These are phyloP conservation scores for Brachypalpus laphriformis DNA, from an alignment of 2,888 invertebrate genomes.

Conservation along the genomic window DNA sequence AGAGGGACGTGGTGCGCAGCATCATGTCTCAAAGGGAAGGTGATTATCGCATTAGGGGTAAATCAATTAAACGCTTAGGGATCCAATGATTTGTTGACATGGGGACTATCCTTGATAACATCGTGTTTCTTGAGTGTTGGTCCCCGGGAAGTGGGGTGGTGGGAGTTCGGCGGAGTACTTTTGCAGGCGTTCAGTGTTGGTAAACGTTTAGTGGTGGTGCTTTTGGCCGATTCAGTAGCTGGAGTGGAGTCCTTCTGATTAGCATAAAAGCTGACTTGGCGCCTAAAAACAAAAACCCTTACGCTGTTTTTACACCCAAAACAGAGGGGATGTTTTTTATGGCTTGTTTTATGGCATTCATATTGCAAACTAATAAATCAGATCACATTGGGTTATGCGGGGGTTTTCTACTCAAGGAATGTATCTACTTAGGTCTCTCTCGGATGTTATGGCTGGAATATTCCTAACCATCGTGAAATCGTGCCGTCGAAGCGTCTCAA, in stretches of 20 bases:
- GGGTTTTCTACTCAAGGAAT: constrained; percentile 5
- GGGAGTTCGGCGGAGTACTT: background rate
- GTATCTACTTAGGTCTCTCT: constrained; percentile 18
- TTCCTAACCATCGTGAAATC: constrained; percentile 6
- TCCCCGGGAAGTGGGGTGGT: background rate
- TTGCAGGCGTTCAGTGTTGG: background rate
- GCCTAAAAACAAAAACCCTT: constrained; percentile 55
- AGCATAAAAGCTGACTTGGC: constrained; percentile 68
- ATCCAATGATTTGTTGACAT: constrained; percentile 71
- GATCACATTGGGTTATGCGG: constrained; percentile 31
- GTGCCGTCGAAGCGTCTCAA: constrained; percentile 2
- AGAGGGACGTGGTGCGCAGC: constrained; percentile 33
- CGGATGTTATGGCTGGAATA: constrained; percentile 6
- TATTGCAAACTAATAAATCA: constrained; percentile 64
- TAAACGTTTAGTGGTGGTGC: constrained; percentile 1
- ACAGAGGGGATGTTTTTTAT: constrained; percentile 29
- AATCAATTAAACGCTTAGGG: constrained; percentile 71
- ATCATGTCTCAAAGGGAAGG: constrained; percentile 64
- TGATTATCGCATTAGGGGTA: constrained; percentile 72
- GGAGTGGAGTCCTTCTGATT: constrained; percentile 40
- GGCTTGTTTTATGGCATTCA: constrained; percentile 50
- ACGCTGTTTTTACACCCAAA: background rate
- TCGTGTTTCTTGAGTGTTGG: constrained; percentile 29
- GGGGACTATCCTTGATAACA: constrained; percentile 61
- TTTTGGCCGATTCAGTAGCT: constrained; percentile 7